Evolutionary conservation across 2,888 invertebrate species (phyloP).

Genomic region (Polia nebulosa): DNA sequence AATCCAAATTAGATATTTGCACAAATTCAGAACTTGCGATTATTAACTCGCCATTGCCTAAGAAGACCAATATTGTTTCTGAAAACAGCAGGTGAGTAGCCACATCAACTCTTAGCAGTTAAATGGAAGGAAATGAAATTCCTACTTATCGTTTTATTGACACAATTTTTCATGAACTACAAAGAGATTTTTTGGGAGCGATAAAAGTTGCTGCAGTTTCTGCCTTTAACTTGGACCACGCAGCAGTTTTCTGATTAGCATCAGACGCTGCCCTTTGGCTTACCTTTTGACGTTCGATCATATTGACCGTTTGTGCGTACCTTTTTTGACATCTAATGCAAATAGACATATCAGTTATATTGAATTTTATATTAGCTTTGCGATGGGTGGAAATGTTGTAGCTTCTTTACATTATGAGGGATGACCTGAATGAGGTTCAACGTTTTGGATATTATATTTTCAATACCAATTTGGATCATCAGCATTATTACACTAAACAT

Average conservation of each 20-base stretch:
- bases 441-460: background rate
- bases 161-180: too few relatives aligned
- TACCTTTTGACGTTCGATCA: conserved; percentile 78
- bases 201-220: background rate
- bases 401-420: conserved; percentile 3
- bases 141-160: too few relatives aligned
- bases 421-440: background rate
- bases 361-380: conserved; percentile 57
- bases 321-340: conserved; percentile 62
- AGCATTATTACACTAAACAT: background rate
- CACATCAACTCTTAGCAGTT: background rate
- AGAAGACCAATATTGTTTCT: too few relatives aligned
- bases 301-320: conserved; percentile 66
- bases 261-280: conserved; percentile 76
- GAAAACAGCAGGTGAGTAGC: background rate
- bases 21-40: background rate
- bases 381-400: conserved; percentile 15
- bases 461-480: background rate
- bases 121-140: too few relatives aligned
- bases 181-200: too few relatives aligned
- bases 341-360: conserved; percentile 59
- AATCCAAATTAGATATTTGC: background rate
- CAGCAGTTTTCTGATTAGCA: conserved; percentile 78
- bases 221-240: conserved; percentile 42
- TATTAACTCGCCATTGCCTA: background rate